Evolutionary conservation across 2,888 invertebrate genomes (phyloP).

Genomic region (Drosophila barbarae): DNA sequence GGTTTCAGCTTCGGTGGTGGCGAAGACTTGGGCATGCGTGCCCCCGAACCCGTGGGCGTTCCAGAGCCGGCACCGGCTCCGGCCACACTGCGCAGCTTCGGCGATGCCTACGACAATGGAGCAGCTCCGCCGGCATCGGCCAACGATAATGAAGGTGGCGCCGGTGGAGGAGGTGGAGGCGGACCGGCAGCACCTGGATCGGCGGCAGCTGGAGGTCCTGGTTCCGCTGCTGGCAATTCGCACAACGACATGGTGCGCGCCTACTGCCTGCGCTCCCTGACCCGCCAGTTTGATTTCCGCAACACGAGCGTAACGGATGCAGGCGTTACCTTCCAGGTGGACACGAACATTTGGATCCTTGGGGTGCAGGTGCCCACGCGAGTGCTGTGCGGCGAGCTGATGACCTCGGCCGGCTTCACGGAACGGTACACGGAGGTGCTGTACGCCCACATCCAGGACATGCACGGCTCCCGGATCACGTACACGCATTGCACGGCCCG

Average conservation of each 20-base stretch:
- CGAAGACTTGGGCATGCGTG: conserved; percentile 74
- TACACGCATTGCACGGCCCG: conserved; percentile 90
- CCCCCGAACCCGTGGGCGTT: conserved; percentile 80
- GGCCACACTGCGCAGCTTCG: conserved; percentile 33
- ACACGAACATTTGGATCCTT: conserved; percentile 86
- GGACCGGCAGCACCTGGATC: conserved; percentile 43
- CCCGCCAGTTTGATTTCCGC: conserved; percentile 86
- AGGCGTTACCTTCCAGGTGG: conserved; percentile 89
- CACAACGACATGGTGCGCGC: conserved; percentile 82
- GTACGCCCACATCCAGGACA: conserved; percentile 90
- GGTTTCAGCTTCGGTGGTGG: conserved; percentile 22
- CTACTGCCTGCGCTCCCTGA: conserved; percentile 85
- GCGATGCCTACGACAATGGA: conserved; percentile 42
- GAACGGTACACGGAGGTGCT: conserved; percentile 86
- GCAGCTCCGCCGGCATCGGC: conserved; percentile 8
- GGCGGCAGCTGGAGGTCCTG: conserved; percentile 1
- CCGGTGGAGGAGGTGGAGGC: conserved; percentile 9
- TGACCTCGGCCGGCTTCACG: conserved; percentile 78
- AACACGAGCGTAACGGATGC: conserved; percentile 89
- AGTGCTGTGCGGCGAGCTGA: conserved; percentile 80
- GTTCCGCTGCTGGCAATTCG: conserved; percentile 34
- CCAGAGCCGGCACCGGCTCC: conserved; percentile 74
- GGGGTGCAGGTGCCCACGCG: conserved; percentile 87
- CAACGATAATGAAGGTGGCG: conserved; percentile 24
- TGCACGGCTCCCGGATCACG: conserved; percentile 88